Conservation (phyloP, 35 echinoderm and acorn worm genomes). For the Lytechinus variegatus region DNA sequence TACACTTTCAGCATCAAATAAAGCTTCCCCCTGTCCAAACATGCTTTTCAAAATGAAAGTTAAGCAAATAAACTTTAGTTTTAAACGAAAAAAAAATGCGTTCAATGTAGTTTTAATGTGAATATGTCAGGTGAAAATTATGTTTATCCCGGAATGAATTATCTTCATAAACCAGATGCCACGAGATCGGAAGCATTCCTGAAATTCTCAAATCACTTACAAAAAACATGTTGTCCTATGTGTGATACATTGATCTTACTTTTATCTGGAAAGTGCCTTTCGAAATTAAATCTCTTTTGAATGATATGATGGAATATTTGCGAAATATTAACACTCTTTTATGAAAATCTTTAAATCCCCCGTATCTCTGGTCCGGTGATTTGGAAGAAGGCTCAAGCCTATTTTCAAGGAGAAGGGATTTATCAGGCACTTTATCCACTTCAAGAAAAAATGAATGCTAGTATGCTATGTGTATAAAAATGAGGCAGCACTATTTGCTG, state of each 20-base stretch:
- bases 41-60: no score
- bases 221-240: background rate
- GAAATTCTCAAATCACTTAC: background rate
- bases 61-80: no score
- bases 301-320: background rate
- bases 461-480: no score
- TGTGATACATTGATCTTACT: background rate
- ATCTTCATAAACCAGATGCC: no score
- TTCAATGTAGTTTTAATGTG: no score
- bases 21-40: no score
- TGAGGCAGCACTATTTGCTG: no score
- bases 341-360: slow-evolving; percentile 12
- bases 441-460: background rate
- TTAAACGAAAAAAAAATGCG: no score
- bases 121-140: no score
- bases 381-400: background rate
- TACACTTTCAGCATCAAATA: no score
- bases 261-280: background rate
- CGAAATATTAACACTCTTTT: background rate
- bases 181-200: background rate
- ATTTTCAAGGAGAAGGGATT: background rate
- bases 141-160: no score
- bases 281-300: background rate
- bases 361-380: background rate
- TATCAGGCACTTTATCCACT: background rate